Base-by-base conservation (phyloP, 2,888 invertebrate species). In the Opisthograptis luteolata region DNA sequence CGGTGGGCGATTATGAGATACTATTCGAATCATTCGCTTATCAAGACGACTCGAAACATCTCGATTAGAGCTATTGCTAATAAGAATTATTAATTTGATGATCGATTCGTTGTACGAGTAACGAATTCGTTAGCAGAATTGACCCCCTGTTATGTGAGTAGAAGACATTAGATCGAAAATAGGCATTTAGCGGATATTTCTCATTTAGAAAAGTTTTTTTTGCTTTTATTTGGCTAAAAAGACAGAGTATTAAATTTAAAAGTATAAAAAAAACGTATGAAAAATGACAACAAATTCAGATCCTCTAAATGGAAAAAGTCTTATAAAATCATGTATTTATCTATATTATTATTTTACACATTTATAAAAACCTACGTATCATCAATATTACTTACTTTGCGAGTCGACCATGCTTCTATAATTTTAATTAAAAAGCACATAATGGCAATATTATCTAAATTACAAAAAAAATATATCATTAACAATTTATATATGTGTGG, bases 381-480 rank as follows among this genome's bases (percentile, higher is more conserved):
- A 15, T 17, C 13, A 42, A 42, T 14, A 31, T 37, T 32, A 49
- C 14, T 37, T 32, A 49, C 14, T 24, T 34, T 30, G 39, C 43
- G 34, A 43, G 9, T 36, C 37, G 43, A 49, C 32, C 27, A 44
- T 40, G 39, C 52, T 39, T 39, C 28, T 28, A 24, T 27, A 30
- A 39, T 30, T 24, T 30, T 45, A 30, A 42, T 20, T 46, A 32
- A 44, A 46, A 52, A 46, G 46, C 46, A 47, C 42, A 25, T 36
- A 43, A 52, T 52, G 52, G 52, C 52, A 52, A 27, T 52, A 51
- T n/a, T 32, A 36, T 46, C 42, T 52, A 52, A 30, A 51, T 19
- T 47, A 52, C 46, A 45, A 42, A 42, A 15, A n/a, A n/a, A n/a
- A n/a, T n/a, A n/a, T 14, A 28, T 17, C 9, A 30, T 12, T 37